Conservation (phyloP, 1,140 invertebrate species). For the Pseudomyrmex flavicornis region DNA sequence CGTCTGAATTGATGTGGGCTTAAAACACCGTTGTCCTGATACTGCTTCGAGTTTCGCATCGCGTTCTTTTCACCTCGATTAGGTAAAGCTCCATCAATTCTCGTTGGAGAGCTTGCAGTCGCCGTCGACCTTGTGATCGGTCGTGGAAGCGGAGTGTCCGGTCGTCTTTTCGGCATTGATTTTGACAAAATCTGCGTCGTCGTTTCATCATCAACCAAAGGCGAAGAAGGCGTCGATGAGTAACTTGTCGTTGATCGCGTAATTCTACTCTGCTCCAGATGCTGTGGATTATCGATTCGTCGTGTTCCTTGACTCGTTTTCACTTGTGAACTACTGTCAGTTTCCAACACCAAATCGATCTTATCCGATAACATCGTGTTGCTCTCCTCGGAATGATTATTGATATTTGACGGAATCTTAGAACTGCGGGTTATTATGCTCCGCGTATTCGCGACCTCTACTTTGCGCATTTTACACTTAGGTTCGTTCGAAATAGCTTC, state of each 20-base stretch:
- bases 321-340: neutral
- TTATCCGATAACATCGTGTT: neutral
- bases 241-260: conserved; percentile 55
- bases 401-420: conserved; percentile 7
- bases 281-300: conserved; percentile 44
- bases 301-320: conserved; percentile 27
- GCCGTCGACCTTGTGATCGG: conserved; percentile 66
- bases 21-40: conserved; percentile 70
- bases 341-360: neutral
- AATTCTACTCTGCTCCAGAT: conserved; percentile 55
- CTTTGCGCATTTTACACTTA: conserved; percentile 21
- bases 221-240: conserved; percentile 36
- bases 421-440: conserved; percentile 22
- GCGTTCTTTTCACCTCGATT: conserved; percentile 58
- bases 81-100: conserved; percentile 35
- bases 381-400: conserved; percentile 4
- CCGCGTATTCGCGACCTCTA: neutral
- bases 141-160: conserved; percentile 75
- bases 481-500: neutral
- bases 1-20: conserved; percentile 38
- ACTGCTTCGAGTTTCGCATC: conserved; percentile 65
- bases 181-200: conserved; percentile 15
- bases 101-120: neutral
- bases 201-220: conserved; percentile 11
- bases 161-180: conserved; percentile 58